Base-by-base conservation (phyloP, 2,888 invertebrate species). In the Myathropa florea region DNA sequence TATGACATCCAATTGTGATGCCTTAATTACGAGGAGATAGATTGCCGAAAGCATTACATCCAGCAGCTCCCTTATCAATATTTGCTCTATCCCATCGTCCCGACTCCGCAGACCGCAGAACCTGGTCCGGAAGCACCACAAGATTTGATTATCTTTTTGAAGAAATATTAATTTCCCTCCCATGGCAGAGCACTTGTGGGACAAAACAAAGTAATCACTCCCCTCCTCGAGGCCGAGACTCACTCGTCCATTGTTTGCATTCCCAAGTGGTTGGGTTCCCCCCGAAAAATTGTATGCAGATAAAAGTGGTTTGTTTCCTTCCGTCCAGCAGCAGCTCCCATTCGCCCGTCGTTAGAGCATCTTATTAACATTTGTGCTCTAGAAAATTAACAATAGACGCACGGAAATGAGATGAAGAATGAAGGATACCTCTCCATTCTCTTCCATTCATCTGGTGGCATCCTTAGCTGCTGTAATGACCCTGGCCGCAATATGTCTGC, bases 301-400 rank as follows among this genome's bases (percentile, higher is more conserved):
- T 82, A 86, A 85, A 85, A 78, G 82, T 78, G 85, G 76, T 78
- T 78, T 82, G 73, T 75, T 81, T 78, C 68, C 81, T 78, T 77
- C 76, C 72, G 76, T 75, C 68, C 57, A 61, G 46, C 33, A 12
- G 33, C 33, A 33, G 30, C 7, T 28, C 28, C 28, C 28, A 28
- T 28, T 28, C 30, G 30, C 30, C 30, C 30, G n/a, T n/a, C 39
- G 39, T 4, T n/a, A 6, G 46, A 81, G 57, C 83, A 87, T 87
- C 86, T 87, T 87, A 87, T 87, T 87, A 87, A 87, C 86, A 87
- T 87, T 87, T 87, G 83, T 78, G 86, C 75, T 75, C 83, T 46
- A 83, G 71, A 76, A 87, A 86, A 87, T 87, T 83, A 87, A 87
- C 83, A 83, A 87, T 83, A 76, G 77, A 75, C 73, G 72, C 78